Evolutionary conservation across 2,797 vertebrate species (phyloP).

Genomic region (Pangasius larnaudii): DNA sequence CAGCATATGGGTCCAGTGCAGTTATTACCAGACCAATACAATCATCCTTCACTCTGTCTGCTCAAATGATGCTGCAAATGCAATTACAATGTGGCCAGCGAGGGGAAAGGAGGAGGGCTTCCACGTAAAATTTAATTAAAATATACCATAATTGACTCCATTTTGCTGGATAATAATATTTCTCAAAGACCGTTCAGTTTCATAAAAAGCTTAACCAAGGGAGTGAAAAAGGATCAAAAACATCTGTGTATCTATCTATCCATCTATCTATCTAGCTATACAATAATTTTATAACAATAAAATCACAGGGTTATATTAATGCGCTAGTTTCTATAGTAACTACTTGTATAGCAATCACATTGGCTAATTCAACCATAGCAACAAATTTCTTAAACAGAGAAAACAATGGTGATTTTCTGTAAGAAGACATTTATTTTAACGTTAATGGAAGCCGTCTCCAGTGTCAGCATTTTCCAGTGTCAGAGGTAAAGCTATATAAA

Average conservation of each 20-base stretch:
- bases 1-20: conserved; percentile 46
- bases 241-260: neutral
- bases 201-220: neutral
- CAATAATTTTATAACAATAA: neutral
- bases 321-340: neutral
- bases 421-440: neutral
- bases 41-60: conserved; percentile 64
- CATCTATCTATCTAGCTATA: neutral
- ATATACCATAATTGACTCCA: conserved; percentile 51
- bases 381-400: neutral
- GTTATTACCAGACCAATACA: conserved; percentile 66
- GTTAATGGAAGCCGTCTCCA: neutral
- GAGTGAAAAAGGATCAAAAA: neutral
- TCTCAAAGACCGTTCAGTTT: conserved; percentile 13
- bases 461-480: neutral
- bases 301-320: neutral
- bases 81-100: conserved; percentile 57
- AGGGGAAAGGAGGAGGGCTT: conserved; percentile 28
- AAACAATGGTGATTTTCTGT: neutral
- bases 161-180: conserved; percentile 46
- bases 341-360: neutral
- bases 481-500: neutral
- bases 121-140: conserved; percentile 57
- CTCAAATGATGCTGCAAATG: conserved; percentile 66
- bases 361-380: neutral